Evolutionary conservation across 2,113 vertebrate species (phyloP).

Genomic region (Rhagologus leucostigma): DNA sequence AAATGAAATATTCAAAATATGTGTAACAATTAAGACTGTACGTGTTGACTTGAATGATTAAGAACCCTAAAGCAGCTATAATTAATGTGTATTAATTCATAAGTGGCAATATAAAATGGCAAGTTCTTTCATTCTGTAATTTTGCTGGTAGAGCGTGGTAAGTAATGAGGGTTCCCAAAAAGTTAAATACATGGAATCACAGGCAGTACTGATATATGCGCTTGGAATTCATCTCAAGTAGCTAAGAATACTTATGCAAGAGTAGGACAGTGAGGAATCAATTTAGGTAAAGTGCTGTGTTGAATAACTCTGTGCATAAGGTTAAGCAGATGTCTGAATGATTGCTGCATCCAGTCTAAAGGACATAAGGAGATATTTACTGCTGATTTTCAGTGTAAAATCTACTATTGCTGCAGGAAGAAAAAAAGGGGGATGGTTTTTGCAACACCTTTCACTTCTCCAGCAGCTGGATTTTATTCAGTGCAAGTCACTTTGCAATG

Average conservation of each 20-base stretch:
- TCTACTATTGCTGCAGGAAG: background rate
- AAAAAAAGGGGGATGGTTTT: background rate
- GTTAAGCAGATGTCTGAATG: background rate
- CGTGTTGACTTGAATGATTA: background rate
- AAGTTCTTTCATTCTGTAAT: background rate
- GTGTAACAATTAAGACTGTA: background rate
- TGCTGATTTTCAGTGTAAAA: background rate
- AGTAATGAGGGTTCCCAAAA: background rate
- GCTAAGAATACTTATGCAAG: background rate
- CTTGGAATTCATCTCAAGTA: background rate
- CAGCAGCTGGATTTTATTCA: background rate
- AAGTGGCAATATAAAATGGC: background rate
- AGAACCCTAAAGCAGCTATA: background rate
- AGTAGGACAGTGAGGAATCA: background rate
- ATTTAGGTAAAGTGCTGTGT: background rate
- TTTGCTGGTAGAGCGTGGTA: background rate
- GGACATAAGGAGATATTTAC: background rate
- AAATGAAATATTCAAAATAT: background rate
- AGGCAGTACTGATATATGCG: accelerated
- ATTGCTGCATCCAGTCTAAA: background rate
- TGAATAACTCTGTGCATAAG: background rate
- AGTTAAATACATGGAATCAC: background rate
- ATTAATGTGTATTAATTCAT: background rate
- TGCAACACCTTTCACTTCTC: background rate
- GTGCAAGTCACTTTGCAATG: background rate